Evolutionary conservation across 2,888 invertebrate species (phyloP), one percentile per base, ranked within the genome.

Genomic region (Pammene aurita): DNA sequence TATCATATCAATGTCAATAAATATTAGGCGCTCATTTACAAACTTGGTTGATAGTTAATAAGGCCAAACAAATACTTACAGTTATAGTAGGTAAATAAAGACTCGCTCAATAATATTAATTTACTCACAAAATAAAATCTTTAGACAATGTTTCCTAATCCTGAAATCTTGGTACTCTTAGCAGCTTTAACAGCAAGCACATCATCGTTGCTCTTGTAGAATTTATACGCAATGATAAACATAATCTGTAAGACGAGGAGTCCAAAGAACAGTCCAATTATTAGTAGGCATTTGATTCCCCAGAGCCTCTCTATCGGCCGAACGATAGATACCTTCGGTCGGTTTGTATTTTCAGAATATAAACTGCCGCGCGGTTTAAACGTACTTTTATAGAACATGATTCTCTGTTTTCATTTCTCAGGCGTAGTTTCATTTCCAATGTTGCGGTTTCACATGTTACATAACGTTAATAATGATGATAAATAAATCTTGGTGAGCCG

Each of bases 321-420:
- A 10, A 48, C 18, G 38, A 62, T 62, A 10, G 50, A 62, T 6
- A 62, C 62, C 26, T 62, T 62, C 9, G n/a, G 48, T 6, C 62
- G 16, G 50, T 50, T 52, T 1, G 41, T 4, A 5, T 18, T 41
- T 13, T 52, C 62, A 62, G 54, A 34, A 34, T 41, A 62, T n/a
- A 62, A 4, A 6, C 41, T 41, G 18, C 10, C 41, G 0, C 62
- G 62, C 0, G 62, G 62, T 41, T 52, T 48, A 50, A 62, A 62
- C 5, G 62, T 62, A 52, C 62, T 62, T 62, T 38, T 52, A 14
- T 62, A 62, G 26, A 62, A 38, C 62, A 62, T 60, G 48, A 60
- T 62, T 16, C 18, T 42, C 0, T 44, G 16, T 18, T 34, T 46
- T 58, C 16, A 44, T 14, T 34, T 14, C 34, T 34, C n/a, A 44